phyloP scores from a whole-genome alignment of 1,140 invertebrate genomes.

The Oreohelix idahoensis region DNA sequence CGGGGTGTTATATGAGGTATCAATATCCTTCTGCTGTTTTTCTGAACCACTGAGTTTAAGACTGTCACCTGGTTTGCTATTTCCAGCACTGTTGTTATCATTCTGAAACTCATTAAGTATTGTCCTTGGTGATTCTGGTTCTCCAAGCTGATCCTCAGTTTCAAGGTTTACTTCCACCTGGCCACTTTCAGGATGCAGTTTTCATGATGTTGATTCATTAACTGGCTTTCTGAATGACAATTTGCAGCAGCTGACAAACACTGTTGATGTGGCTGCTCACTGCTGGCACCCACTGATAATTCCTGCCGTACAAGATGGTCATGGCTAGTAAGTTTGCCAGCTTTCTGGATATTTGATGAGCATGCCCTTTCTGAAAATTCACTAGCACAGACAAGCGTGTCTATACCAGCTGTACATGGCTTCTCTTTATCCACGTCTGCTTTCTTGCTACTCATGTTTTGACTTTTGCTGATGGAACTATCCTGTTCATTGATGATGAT shows the following conservation, averaged over 20 bases:
- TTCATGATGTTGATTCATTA: not conserved
- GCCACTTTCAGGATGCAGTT: not conserved
- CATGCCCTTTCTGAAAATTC: not conserved
- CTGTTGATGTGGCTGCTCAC: not conserved
- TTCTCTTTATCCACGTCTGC: not conserved
- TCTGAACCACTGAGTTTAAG: not conserved
- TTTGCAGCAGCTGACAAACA: not conserved
- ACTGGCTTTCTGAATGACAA: not conserved
- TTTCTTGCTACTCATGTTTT: not conserved
- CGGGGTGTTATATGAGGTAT: not conserved
- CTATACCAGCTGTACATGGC: not conserved
- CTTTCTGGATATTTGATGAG: not conserved
- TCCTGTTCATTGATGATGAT: not conserved
- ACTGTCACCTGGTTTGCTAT: not conserved
- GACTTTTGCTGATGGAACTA: not conserved
- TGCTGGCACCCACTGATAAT: not conserved
- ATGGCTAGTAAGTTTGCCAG: not conserved
- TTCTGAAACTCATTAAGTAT: not conserved
- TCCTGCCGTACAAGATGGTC: not conserved
- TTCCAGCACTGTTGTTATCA: conserved; percentile 13
- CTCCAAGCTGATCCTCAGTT: not conserved
- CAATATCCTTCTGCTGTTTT: not conserved
- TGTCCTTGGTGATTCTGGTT: not conserved
- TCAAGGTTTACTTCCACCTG: not conserved
- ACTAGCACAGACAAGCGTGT: not conserved